phyloP scores from a whole-genome alignment of 2,888 invertebrate species.

The Drepana falcataria region DNA sequence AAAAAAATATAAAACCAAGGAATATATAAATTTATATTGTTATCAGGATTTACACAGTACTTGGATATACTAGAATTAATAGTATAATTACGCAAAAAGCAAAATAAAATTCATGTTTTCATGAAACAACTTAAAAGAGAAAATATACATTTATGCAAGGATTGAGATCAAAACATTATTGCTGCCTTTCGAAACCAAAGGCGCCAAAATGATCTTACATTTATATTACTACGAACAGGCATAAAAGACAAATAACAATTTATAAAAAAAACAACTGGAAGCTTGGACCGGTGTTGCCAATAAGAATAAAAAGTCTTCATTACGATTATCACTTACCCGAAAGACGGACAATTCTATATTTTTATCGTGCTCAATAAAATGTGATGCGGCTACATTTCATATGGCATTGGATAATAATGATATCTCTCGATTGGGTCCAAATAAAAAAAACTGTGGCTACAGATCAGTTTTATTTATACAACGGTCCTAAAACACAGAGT shows the following conservation, averaged over 20 bases:
- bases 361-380: constrained; percentile 36
- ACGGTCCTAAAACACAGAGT: too few relatives aligned
- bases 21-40: too few relatives aligned
- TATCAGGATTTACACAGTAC: too few relatives aligned
- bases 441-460: neutral
- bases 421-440: constrained; percentile 15
- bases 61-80: too few relatives aligned
- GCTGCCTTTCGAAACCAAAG: constrained; percentile 3
- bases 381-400: constrained; percentile 33
- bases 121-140: too few relatives aligned
- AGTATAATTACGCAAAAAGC: too few relatives aligned
- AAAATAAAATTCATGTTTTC: too few relatives aligned
- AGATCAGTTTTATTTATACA: too few relatives aligned
- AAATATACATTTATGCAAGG: too few relatives aligned
- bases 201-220: constrained; percentile 3
- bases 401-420: constrained; percentile 41
- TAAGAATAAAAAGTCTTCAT: constrained; percentile 34
- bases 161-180: too few relatives aligned
- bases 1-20: too few relatives aligned
- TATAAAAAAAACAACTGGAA: constrained; percentile 18
- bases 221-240: constrained; percentile 5
- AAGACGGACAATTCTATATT: constrained; percentile 47
- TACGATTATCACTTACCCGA: constrained; percentile 27
- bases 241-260: constrained; percentile 1
- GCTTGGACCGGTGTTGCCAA: constrained; percentile 21